A percentile compares a stretch with the other conserved stretches of the same genome.
Conservation (phyloP, 53 echinoderm and acorn worm genomes). For the Paelopatides confundens region DNA sequence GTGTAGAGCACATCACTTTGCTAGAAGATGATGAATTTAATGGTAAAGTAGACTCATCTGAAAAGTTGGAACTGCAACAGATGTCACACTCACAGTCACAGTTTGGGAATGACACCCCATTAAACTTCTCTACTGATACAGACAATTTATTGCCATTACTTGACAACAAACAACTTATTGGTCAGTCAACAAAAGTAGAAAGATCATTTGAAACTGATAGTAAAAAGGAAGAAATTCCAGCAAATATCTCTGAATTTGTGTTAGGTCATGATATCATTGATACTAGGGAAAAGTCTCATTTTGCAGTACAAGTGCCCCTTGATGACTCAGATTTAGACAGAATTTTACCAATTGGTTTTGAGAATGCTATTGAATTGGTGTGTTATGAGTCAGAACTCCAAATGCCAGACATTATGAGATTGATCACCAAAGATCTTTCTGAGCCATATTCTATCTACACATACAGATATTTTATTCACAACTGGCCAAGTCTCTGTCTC, state of each 20-base stretch:
- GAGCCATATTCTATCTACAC: slow-evolving; percentile 99
- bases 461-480: slow-evolving; percentile 98
- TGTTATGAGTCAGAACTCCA: slow-evolving; percentile 97
- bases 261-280: slow-evolving; percentile 83
- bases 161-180: background rate
- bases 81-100: too few relatives aligned
- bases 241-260: slow-evolving; percentile 89
- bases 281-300: slow-evolving; percentile 63
- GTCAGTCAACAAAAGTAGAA: background rate
- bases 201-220: background rate
- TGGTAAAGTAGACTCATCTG: background rate
- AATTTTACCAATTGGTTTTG: slow-evolving; percentile 57
- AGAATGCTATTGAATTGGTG: slow-evolving; percentile 69
- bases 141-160: background rate
- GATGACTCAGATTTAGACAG: slow-evolving; percentile 88
- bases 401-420: slow-evolving; percentile 96
- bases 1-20: slow-evolving; percentile 40
- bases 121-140: background rate
- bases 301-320: slow-evolving; percentile 76
- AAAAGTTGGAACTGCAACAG: background rate
- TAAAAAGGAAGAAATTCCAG: slow-evolving; percentile 68
- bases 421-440: slow-evolving; percentile 97
- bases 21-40: slow-evolving; percentile 18
- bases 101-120: background rate
- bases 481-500: slow-evolving; percentile 98